Evolutionary conservation across 2,113 vertebrate species (phyloP).

Genomic region (Galbula dea): DNA sequence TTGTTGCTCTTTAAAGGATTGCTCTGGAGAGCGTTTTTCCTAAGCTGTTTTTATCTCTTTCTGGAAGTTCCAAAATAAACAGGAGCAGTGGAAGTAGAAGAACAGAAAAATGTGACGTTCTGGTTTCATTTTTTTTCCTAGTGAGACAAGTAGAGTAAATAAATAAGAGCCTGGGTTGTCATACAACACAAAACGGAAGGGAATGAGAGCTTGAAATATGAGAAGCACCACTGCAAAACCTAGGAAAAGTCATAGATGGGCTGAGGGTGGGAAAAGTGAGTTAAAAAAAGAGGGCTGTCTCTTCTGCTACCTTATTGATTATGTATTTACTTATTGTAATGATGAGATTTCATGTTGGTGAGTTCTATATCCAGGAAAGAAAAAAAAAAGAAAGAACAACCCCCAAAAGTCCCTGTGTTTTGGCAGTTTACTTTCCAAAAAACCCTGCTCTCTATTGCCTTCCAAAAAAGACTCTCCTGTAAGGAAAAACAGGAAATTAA

Average conservation of each 20-base stretch:
- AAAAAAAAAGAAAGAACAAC: not conserved
- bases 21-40: constrained; percentile 37
- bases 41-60: constrained; percentile 35
- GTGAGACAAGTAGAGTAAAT: not conserved
- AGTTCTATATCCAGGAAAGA: not conserved
- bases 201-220: not conserved
- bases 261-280: not conserved
- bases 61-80: constrained; percentile 42
- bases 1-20: constrained; percentile 43
- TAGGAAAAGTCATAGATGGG: not conserved
- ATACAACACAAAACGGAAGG: not conserved
- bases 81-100: not conserved
- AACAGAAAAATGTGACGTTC: not conserved
- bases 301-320: not conserved
- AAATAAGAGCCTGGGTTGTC: not conserved
- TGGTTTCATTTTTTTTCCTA: not conserved
- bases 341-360: not conserved
- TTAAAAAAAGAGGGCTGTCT: not conserved
- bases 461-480: constrained; percentile 25
- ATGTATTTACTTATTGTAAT: not conserved
- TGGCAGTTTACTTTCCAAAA: not conserved
- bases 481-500: constrained; percentile 41
- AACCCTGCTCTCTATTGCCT: not conserved
- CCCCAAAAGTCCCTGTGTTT: not conserved
- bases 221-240: not conserved